Conservation (phyloP, 2,888 invertebrate species). For the Leucophenga maculata region DNA sequence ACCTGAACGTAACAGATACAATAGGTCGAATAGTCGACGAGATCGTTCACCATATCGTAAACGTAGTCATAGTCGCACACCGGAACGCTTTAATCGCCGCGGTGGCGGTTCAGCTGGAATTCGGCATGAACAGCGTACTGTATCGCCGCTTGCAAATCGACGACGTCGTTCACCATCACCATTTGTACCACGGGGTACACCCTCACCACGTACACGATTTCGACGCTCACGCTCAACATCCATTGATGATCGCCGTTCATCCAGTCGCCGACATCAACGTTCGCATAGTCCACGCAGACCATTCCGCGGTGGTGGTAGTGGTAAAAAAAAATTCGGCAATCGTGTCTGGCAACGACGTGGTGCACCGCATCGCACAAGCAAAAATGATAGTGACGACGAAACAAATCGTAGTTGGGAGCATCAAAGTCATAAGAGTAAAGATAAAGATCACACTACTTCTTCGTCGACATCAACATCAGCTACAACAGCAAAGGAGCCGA, state of each 20-base stretch:
- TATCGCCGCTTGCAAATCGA: slow-evolving; percentile 66
- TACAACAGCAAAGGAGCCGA: slow-evolving; percentile 69
- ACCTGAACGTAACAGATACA: slow-evolving; percentile 29
- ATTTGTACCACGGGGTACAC: slow-evolving; percentile 73
- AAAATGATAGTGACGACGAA: not conserved
- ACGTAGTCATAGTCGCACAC: not conserved
- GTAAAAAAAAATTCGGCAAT: slow-evolving; percentile 48
- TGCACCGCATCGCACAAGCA: slow-evolving; percentile 26
- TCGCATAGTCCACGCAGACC: slow-evolving; percentile 67
- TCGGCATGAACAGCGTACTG: slow-evolving; percentile 58
- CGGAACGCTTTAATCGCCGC: slow-evolving; percentile 16
- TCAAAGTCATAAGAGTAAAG: slow-evolving; percentile 6
- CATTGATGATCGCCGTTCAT: slow-evolving; percentile 72
- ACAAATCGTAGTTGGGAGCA: slow-evolving; percentile 5
- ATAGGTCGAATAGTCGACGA: slow-evolving; percentile 11
- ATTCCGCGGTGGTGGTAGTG: slow-evolving; percentile 35
- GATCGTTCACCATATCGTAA: slow-evolving; percentile 36
- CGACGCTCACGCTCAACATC: slow-evolving; percentile 58
- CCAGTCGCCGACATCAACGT: slow-evolving; percentile 73
- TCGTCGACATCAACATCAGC: slow-evolving; percentile 71
- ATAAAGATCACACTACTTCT: slow-evolving; percentile 68
- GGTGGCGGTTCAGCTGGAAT: not conserved
- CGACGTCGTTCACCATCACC: slow-evolving; percentile 73
- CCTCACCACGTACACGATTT: slow-evolving; percentile 54
- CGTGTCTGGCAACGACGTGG: slow-evolving; percentile 53